Base-by-base conservation (phyloP, 2,888 invertebrate genomes). In the Zeuzera pyrina region DNA sequence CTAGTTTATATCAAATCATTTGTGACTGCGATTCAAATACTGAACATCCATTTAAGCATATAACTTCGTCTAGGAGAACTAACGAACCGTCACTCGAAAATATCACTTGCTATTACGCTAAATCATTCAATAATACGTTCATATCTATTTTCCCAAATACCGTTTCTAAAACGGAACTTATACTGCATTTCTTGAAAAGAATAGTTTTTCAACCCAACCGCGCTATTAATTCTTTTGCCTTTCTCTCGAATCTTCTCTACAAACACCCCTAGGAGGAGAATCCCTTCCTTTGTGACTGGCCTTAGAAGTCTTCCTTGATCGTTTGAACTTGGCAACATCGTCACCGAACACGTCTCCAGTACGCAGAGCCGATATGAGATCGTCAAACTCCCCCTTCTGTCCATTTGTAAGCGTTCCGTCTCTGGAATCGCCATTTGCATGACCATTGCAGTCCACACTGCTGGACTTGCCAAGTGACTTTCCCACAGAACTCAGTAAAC, bases 341-440 rank as follows among this genome's bases (percentile, higher is more conserved):
- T 97, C 97, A 1, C 96, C 95, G 58, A 97, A 97, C 0, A 97
- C 96, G 57, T 97, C 96, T 1, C 97, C 97, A 0, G 97, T 97
- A 37, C 97, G 79, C 31, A 97, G 70, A 0, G 97, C 97, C 0
- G 97, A 97, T 61, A 97, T 97, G 48, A 97, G 85, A 73, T 97
- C 97, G 60, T 97, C 97, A 70, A 97, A 97, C 74, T 97, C 97
- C 5, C 97, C 95, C 57, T 94, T 89, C 54, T 85, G 87, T 8
- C 77, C 81, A 57, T 74, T 74, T 16, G 73, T 65, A 11, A 69
- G 57, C 0, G 71, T 65, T 0, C 67, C 63, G 35, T 83, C 78
- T 0, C 72, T 60, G 0, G 72, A 63, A 47, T 84, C 74, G 1
- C 58, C 61, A 40, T 59, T 60, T 2, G 64, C 52, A 42, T 74